Evolutionary conservation across 2,113 vertebrate species (phyloP), one percentile per base, ranked within the genome.

Genomic region (Deroptyus accipitrinus): DNA sequence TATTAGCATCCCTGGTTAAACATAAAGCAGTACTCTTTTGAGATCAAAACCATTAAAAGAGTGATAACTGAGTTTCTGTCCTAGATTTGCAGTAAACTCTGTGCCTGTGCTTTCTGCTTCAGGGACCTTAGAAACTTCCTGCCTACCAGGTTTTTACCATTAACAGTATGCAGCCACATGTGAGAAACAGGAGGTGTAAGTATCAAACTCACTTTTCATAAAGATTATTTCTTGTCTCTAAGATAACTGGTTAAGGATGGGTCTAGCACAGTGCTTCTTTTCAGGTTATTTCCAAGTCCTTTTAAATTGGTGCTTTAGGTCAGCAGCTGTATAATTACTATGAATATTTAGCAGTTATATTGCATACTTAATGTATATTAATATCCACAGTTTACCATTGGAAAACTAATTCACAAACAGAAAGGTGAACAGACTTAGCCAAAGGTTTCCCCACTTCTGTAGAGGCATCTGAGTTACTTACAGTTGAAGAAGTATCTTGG

Each of bases 1-100:
- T 51, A 83, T 77, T 83, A 94, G 51, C 49, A 63, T 91, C 90
- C 59, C 82, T 76, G 24, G n/a, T 87, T 69, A 92, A 76, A 91
- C 46, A 87, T 24, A 87, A 89, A 92, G 61, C 39, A 89, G 19
- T 90, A 76, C 76, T 90, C 62, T 80, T 95, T 39, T 54, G 82
- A 97, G 92, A 91, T 88, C 54, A 95, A 91, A 96, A 93, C 35
- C 30, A 62, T 75, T 57, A 83, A 49, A 76, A 77, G 49, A 90
- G 15, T 41, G 69, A 67, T 90, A 90, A 80, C 17, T 1, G 1
- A 90, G 39, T 77, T 90, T 90, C 31, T 92, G 72, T 59, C 90
- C 70, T 52, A 80, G 63, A 83, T 83, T 80, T 77, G 49, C 79
- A 81, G 54, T 74, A 77, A 94, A 88, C 37, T 77, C 68, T 48